Conservation (phyloP, 1,140 invertebrate species). For the Polypedilum pembai region DNA sequence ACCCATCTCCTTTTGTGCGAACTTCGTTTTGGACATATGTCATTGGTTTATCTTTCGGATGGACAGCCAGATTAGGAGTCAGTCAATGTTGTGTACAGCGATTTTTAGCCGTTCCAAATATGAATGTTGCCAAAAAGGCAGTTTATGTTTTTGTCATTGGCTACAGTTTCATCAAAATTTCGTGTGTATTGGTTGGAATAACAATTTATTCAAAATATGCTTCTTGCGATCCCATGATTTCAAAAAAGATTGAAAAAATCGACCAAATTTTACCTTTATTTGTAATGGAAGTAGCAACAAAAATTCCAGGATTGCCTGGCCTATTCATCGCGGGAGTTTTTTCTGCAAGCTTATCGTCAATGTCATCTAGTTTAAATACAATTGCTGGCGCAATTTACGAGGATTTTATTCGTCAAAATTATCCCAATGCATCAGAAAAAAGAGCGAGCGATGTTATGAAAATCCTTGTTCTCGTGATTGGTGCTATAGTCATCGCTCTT, state of each 20-base stretch:
- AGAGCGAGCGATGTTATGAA: constrained; percentile 44
- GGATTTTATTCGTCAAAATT: constrained; percentile 46
- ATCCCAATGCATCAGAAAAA: constrained; percentile 43
- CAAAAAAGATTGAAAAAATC: constrained; percentile 41
- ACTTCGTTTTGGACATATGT: constrained; percentile 29
- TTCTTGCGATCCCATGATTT: constrained; percentile 52
- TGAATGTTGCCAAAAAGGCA: constrained; percentile 46
- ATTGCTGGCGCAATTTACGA: constrained; percentile 51
- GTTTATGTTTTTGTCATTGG: neutral
- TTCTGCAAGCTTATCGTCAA: constrained; percentile 54
- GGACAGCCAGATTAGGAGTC: constrained; percentile 47
- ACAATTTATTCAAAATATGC: constrained; percentile 53
- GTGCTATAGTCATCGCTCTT: constrained; percentile 46
- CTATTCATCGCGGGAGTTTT: constrained; percentile 64
- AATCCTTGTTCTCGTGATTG: constrained; percentile 37
- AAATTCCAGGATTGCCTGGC: constrained; percentile 54
- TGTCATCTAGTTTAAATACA: constrained; percentile 47
- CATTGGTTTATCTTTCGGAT: constrained; percentile 50
- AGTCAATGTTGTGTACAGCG: constrained; percentile 55
- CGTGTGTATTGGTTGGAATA: constrained; percentile 47
- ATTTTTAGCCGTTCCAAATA: constrained; percentile 49
- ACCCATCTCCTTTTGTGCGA: neutral
- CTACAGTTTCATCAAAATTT: neutral
- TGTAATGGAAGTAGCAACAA: constrained; percentile 51
- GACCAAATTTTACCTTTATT: constrained; percentile 53